These are phyloP conservation scores for Mamestra brassicae DNA, from an alignment of 2,888 invertebrate species.

Conservation along the genomic window DNA sequence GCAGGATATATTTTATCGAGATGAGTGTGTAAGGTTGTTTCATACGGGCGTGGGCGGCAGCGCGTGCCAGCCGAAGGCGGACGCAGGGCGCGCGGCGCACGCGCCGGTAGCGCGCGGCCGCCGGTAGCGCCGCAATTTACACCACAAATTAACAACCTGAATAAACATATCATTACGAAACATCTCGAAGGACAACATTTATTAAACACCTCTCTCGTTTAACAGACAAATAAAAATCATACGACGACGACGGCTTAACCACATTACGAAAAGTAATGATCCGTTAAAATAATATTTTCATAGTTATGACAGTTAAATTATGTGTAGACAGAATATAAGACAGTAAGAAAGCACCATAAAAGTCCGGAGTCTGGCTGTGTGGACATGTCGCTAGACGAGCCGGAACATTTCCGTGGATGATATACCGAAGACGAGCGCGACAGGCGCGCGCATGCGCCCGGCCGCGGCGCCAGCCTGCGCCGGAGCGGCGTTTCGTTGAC, in stretches of 20 bases:
- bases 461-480: constrained; percentile 65
- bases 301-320: constrained; percentile 82
- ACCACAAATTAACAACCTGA: constrained; percentile 72
- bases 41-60: constrained; percentile 59
- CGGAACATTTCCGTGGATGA: constrained; percentile 69
- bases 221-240: constrained; percentile 63
- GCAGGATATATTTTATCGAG: constrained; percentile 49
- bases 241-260: constrained; percentile 49
- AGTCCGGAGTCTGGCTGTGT: constrained; percentile 85
- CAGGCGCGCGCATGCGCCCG: constrained; percentile 66
- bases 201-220: constrained; percentile 53
- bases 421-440: constrained; percentile 71
- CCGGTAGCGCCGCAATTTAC: constrained; percentile 72
- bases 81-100: constrained; percentile 58
- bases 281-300: constrained; percentile 79
- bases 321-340: constrained; percentile 84
- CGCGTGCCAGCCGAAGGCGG: constrained; percentile 64
- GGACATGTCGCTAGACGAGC: constrained; percentile 82
- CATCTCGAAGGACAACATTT: constrained; percentile 63
- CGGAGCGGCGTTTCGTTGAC: constrained; percentile 86
- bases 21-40: constrained; percentile 55
- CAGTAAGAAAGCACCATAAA: constrained; percentile 81
- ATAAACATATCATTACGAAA: constrained; percentile 62
- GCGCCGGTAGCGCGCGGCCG: constrained; percentile 60
- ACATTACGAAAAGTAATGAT: constrained; percentile 63